Conservation (phyloP, 2,888 invertebrate species). For the Pristionchus entomophagus region DNA sequence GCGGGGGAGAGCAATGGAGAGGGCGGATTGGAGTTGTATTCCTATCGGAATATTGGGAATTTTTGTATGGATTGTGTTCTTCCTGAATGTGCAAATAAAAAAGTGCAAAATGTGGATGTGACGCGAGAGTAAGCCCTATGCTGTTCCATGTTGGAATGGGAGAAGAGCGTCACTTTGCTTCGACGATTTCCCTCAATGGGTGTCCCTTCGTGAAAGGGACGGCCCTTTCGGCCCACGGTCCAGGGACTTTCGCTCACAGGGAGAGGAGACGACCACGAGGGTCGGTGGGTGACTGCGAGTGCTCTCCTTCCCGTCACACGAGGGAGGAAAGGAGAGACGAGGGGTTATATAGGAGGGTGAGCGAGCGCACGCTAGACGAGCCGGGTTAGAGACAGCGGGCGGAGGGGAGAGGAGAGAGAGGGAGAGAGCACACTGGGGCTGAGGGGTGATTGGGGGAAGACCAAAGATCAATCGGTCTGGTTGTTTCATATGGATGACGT, state of each 20-base stretch:
- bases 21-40: too few species aligned
- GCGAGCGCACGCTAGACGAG: background rate
- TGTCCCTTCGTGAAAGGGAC: constrained; percentile 58
- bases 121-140: constrained; percentile 67
- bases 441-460: background rate
- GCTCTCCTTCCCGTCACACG: constrained; percentile 64
- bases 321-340: constrained; percentile 7
- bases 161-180: constrained; percentile 65
- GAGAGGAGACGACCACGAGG: constrained; percentile 54
- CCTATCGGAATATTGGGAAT: too few species aligned
- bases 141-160: constrained; percentile 54
- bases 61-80: too few species aligned
- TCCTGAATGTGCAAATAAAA: background rate
- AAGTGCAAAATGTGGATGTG: background rate
- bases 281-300: constrained; percentile 66
- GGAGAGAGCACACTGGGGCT: background rate
- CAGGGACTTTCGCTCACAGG: constrained; percentile 71
- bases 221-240: constrained; percentile 65
- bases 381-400: constrained; percentile 27
- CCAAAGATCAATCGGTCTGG: background rate
- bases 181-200: constrained; percentile 62
- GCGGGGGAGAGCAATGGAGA: too few species aligned
- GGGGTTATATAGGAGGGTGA: constrained; percentile 1
- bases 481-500: background rate
- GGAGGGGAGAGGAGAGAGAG: background rate